Evolutionary conservation across 2,888 invertebrate genomes (phyloP).

Genomic region (Drosophila barbarae): DNA sequence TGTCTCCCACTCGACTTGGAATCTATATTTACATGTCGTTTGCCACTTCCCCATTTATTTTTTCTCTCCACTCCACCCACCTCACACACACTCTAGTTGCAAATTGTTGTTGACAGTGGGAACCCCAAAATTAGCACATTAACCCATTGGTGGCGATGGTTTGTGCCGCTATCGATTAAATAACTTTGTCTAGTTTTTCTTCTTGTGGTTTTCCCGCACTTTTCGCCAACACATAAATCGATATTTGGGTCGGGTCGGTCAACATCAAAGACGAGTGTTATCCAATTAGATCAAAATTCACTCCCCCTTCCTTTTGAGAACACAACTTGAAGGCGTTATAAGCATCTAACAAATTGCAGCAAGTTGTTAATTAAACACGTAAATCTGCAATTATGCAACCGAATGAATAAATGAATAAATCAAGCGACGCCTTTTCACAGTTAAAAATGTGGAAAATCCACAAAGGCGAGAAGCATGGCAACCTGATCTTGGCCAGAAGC

Average conservation of each 20-base stretch:
- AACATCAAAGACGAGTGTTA: slow-evolving; percentile 31
- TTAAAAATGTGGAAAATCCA: slow-evolving; percentile 51
- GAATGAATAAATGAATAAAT: slow-evolving; percentile 68
- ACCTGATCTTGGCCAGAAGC: slow-evolving; percentile 62
- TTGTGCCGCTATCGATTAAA: slow-evolving; percentile 64
- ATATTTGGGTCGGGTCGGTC: slow-evolving; percentile 36
- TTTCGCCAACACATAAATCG: slow-evolving; percentile 47
- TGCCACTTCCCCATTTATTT: slow-evolving; percentile 21
- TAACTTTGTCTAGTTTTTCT: slow-evolving; percentile 43
- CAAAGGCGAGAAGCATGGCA: slow-evolving; percentile 28
- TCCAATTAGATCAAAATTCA: slow-evolving; percentile 53
- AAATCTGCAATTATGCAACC: slow-evolving; percentile 23
- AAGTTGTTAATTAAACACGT: slow-evolving; percentile 53
- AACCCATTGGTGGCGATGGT: slow-evolving; percentile 56
- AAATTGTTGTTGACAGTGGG: slow-evolving; percentile 39
- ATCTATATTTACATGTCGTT: slow-evolving; percentile 31
- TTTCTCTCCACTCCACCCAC: slow-evolving; percentile 13
- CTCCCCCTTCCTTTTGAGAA: slow-evolving; percentile 20
- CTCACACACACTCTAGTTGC: slow-evolving; percentile 27
- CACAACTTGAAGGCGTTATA: not conserved
- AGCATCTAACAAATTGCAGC: slow-evolving; percentile 50
- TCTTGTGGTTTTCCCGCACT: slow-evolving; percentile 17
- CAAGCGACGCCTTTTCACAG: slow-evolving; percentile 70
- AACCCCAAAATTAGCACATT: slow-evolving; percentile 65
- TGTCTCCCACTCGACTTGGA: slow-evolving; percentile 16